phyloP scores from a whole-genome alignment of 2,888 invertebrate genomes.

The Andrena praecox region DNA sequence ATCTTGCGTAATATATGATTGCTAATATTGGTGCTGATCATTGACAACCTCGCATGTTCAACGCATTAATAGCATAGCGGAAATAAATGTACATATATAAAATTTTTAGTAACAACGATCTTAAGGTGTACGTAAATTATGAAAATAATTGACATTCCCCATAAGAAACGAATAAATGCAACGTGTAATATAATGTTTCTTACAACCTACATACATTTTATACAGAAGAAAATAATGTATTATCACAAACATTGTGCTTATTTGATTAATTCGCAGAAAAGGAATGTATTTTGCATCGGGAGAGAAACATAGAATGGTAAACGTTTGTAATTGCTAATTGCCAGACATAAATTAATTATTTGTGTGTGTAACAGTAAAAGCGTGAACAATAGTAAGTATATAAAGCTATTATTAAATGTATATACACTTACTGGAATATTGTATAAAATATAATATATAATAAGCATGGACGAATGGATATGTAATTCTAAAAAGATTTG shows the following conservation, averaged over 20 bases:
- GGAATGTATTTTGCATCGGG: not conserved
- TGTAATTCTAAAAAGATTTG: too few species aligned
- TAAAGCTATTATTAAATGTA: not conserved
- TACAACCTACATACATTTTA: too few species aligned
- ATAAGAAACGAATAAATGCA: too few species aligned
- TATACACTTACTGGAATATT: not conserved
- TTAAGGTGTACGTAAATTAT: not conserved
- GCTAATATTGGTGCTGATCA: slow-evolving; percentile 40
- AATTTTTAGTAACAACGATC: too few species aligned
- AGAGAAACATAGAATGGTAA: not conserved
- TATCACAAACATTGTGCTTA: too few species aligned
- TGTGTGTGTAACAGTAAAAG: not conserved
- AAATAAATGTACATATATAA: not conserved
- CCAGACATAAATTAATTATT: not conserved
- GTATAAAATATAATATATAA: too few species aligned
- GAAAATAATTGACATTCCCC: not conserved
- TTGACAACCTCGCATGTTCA: slow-evolving; percentile 28
- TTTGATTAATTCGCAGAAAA: too few species aligned
- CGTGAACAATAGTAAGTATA: not conserved
- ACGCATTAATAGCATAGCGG: slow-evolving; percentile 24
- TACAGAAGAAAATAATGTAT: too few species aligned
- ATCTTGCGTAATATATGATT: slow-evolving; percentile 19
- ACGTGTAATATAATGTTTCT: too few species aligned
- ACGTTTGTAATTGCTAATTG: not conserved
- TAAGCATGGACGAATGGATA: too few species aligned